phyloP scores from a whole-genome alignment of 1,140 invertebrate genomes.

The Cephus cinctus region DNA sequence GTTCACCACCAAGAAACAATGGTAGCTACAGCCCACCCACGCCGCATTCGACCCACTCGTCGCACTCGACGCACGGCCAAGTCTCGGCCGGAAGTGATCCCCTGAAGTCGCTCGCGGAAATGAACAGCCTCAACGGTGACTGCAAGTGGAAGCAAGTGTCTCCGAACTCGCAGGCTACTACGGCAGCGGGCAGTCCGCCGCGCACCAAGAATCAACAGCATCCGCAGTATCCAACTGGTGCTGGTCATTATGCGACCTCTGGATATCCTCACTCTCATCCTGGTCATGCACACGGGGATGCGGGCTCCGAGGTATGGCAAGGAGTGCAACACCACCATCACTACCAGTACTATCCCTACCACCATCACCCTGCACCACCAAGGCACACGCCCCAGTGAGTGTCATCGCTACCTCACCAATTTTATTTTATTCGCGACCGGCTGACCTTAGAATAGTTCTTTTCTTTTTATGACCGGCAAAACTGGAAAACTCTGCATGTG shows the following conservation, averaged over 20 bases:
- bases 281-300: slow-evolving; percentile 38
- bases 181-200: slow-evolving; percentile 42
- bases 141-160: slow-evolving; percentile 57
- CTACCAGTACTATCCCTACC: slow-evolving; percentile 66
- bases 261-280: slow-evolving; percentile 36
- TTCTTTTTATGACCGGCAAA: no score
- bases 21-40: slow-evolving; percentile 55
- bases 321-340: slow-evolving; percentile 62
- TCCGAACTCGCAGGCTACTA: slow-evolving; percentile 33
- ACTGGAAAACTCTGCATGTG: no score
- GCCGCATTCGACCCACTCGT: slow-evolving; percentile 47
- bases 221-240: slow-evolving; percentile 27
- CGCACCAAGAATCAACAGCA: slow-evolving; percentile 37
- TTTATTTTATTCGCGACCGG: slow-evolving; percentile 27
- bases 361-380: slow-evolving; percentile 61
- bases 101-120: slow-evolving; percentile 62
- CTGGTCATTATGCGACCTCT: slow-evolving; percentile 6
- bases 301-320: slow-evolving; percentile 64
- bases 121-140: slow-evolving; percentile 57
- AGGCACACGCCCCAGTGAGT: slow-evolving; percentile 64
- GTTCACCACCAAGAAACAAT: slow-evolving; percentile 48
- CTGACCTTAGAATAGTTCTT: no score
- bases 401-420: slow-evolving; percentile 44
- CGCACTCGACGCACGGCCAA: slow-evolving; percentile 40
- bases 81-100: slow-evolving; percentile 50